Percentiles rank a stretch among this genome's conserved stretches.
These are phyloP conservation scores for Ammospiza maritima DNA, from an alignment of 2,797 vertebrate genomes.

Conservation along the genomic window DNA sequence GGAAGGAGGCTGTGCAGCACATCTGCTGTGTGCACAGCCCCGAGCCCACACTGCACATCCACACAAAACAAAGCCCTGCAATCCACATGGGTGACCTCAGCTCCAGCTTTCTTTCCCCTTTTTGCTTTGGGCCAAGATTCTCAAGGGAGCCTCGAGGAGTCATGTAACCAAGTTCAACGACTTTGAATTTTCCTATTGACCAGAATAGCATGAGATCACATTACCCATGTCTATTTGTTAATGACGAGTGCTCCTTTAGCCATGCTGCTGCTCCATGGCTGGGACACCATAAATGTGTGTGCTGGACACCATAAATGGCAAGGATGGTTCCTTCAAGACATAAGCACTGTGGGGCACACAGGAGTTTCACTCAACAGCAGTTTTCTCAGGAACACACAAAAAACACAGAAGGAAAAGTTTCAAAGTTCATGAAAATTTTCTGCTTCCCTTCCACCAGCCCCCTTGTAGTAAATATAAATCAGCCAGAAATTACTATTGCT, in stretches of 20 bases:
- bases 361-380: neutral
- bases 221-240: constrained; percentile 51
- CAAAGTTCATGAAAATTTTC: neutral
- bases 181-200: constrained; percentile 60
- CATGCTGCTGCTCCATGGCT: neutral
- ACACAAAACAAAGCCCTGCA: neutral
- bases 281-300: neutral
- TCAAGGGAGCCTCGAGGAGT: constrained; percentile 20
- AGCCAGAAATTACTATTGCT: neutral
- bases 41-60: neutral
- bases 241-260: neutral
- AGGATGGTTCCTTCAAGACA: neutral
- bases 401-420: neutral
- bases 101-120: neutral
- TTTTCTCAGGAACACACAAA: neutral
- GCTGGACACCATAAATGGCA: constrained; percentile 57
- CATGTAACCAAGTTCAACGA: constrained; percentile 4
- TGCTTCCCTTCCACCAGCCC: neutral
- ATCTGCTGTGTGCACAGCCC: neutral
- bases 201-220: constrained; percentile 60
- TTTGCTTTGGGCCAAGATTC: neutral
- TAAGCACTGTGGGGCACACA: neutral
- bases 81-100: neutral
- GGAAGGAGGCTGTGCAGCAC: neutral
- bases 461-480: neutral